Evolutionary conservation across 64 coral and sea anemone species (phyloP).

Genomic region (Stylophora pistillata): DNA sequence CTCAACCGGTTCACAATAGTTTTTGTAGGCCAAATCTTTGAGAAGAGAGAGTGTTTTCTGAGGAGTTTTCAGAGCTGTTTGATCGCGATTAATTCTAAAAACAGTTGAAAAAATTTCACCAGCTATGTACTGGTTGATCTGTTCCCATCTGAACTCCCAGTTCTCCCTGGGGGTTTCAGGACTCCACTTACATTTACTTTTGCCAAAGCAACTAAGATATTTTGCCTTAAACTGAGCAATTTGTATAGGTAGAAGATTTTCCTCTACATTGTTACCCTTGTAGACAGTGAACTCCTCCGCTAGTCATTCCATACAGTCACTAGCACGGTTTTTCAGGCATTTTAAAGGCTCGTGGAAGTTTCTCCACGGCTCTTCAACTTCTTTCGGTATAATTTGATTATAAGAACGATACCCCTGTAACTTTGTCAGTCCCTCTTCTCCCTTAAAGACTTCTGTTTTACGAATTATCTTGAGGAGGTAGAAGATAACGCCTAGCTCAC

Average conservation of each 20-base stretch:
- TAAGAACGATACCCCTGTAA: constrained; percentile 31
- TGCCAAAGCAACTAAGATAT: constrained; percentile 51
- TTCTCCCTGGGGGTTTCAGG: constrained; percentile 4
- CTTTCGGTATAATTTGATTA: not conserved
- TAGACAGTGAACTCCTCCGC: constrained; percentile 44
- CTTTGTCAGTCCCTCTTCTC: constrained; percentile 8
- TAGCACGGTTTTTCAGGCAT: constrained; percentile 5
- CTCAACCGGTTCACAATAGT: not conserved
- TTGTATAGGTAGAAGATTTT: not conserved
- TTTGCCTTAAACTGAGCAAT: constrained; percentile 18
- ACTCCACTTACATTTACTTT: not conserved
- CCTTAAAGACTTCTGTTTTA: constrained; percentile 24
- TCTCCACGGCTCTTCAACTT: constrained; percentile 21
- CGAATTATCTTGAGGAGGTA: constrained; percentile 55
- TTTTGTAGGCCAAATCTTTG: constrained; percentile 19
- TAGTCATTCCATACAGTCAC: constrained; percentile 29
- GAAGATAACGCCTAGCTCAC: constrained; percentile 54
- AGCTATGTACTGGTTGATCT: constrained; percentile 58
- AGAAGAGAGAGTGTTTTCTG: not conserved
- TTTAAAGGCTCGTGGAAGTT: constrained; percentile 26
- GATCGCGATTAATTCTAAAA: not conserved
- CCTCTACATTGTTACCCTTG: constrained; percentile 29
- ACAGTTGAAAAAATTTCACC: constrained; percentile 47
- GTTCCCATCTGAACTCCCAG: constrained; percentile 51
- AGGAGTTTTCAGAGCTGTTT: not conserved